Conservation (phyloP, 1,140 invertebrate species). For the Aleiodes sp. region DNA sequence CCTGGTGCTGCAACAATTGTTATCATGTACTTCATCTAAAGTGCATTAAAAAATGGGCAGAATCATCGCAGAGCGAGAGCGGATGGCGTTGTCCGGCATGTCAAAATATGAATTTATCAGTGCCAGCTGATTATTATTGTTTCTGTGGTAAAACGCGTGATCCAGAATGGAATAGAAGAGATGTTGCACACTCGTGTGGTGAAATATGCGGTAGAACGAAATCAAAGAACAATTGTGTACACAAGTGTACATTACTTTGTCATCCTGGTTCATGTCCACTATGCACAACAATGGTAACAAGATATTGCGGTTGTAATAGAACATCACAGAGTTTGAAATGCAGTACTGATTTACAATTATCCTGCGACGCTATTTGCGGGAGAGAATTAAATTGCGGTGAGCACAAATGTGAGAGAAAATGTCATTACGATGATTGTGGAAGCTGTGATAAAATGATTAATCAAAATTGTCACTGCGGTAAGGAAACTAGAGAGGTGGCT, state of each 20-base stretch:
- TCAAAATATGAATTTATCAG: conserved; percentile 75
- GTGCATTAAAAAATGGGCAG: conserved; percentile 92
- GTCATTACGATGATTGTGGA: conserved; percentile 68
- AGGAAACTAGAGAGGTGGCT: conserved; percentile 61
- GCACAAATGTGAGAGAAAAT: conserved; percentile 69
- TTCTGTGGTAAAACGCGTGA: conserved; percentile 83
- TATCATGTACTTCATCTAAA: conserved; percentile 90
- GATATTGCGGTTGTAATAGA: conserved; percentile 79
- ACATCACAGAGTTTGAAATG: conserved; percentile 77
- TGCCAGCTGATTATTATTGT: conserved; percentile 81
- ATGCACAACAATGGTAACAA: conserved; percentile 66
- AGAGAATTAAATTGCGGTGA: conserved; percentile 69
- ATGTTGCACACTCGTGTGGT: conserved; percentile 89
- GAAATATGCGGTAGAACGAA: conserved; percentile 78
- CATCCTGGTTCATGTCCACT: conserved; percentile 90
- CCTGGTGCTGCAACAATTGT: conserved; percentile 92
- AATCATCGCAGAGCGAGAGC: conserved; percentile 77
- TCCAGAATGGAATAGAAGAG: conserved; percentile 78
- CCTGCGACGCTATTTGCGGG: conserved; percentile 78
- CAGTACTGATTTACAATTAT: conserved; percentile 72
- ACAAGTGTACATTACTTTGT: conserved; percentile 87
- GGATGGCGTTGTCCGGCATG: conserved; percentile 95
- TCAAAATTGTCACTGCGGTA: conserved; percentile 74
- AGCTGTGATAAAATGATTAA: conserved; percentile 61
- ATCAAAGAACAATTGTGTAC: conserved; percentile 72